Base-by-base conservation (phyloP, 64 coral and sea anemone genomes). In the Montipora capricornis region DNA sequence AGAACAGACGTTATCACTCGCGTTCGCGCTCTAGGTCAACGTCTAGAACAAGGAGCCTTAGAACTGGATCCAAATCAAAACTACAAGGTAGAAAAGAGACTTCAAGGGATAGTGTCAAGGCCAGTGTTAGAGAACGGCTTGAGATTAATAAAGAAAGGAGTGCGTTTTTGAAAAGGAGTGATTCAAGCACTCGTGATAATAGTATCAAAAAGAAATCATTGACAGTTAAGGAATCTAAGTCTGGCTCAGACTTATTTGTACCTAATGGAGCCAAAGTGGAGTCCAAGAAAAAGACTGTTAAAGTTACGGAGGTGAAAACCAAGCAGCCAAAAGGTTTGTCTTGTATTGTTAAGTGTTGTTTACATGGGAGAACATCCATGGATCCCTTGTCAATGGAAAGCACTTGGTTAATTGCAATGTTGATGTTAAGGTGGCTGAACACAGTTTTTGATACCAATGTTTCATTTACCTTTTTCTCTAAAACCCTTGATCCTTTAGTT, bases 291-390 rank as follows among this genome's bases (percentile, higher is more conserved):
- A 71, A 12, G 51, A 1, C 67, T 19, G 62, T 71, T 20, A 71
- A 48, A 50, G 66, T 4, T 71, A 44, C 67, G 19, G 82, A 73
- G 17, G 8, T 70, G n/a, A 86, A 71, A 49, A 86, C 47, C 47
- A 71, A 71, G 47, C 62, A 86, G 50, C 61, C 62, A 17, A 86
- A 86, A 86, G 82, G 82, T 86, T 12, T 49, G 81, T 84, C 2
- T 37, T 15, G 17, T 19, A 11, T 68, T 6, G 22, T 48, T 7
- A 5, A 49, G 4, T 78, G 12, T 78, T 11, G 11, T 37, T 37
- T 37, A 37, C 37, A 37, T 37, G 37, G 37, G 2, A 37, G 37
- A 37, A 37, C 37, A 37, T 37, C 37, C 37, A 37, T 37, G 37
- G 37, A 37, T 37, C 2, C 37, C 37, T 37, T 37, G 37, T 37